Conservation (phyloP, 2,113 vertebrate genomes). For the Callospermophilus lateralis region DNA sequence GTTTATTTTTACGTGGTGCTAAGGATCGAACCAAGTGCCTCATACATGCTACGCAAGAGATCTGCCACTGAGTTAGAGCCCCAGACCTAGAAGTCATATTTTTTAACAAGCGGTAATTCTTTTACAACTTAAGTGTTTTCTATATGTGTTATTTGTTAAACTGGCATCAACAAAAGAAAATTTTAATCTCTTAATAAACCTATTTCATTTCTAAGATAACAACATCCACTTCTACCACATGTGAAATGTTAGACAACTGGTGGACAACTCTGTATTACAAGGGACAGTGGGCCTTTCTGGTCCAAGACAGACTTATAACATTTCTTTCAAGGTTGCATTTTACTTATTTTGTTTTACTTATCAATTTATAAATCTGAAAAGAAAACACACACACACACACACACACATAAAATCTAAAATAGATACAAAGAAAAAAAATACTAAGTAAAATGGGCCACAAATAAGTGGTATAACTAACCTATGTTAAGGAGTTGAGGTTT, state of each 20-base stretch:
- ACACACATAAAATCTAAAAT: not conserved
- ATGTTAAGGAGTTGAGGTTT: not conserved
- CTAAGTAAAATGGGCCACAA: slow-evolving; percentile 39
- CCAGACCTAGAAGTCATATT: not conserved
- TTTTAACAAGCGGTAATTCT: not conserved
- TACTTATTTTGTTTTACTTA: slow-evolving; percentile 43
- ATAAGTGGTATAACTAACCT: not conserved
- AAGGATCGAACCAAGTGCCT: no score
- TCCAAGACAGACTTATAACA: slow-evolving; percentile 25
- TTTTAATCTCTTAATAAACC: slow-evolving; percentile 36
- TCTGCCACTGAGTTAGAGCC: no score
- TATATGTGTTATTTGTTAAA: not conserved
- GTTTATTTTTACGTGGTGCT: no score
- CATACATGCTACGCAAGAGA: no score
- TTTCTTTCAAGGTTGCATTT: not conserved
- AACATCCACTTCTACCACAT: not conserved
- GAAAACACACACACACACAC: not conserved
- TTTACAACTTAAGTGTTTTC: slow-evolving; percentile 24
- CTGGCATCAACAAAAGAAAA: not conserved
- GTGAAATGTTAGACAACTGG: not conserved
- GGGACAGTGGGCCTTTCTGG: not conserved
- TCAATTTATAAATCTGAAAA: slow-evolving; percentile 48
- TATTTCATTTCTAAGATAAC: slow-evolving; percentile 22
- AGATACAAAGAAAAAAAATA: slow-evolving; percentile 8
- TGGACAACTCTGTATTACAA: not conserved